phyloP scores from a whole-genome alignment of 2,888 invertebrate species.

The Athalia circularis region DNA sequence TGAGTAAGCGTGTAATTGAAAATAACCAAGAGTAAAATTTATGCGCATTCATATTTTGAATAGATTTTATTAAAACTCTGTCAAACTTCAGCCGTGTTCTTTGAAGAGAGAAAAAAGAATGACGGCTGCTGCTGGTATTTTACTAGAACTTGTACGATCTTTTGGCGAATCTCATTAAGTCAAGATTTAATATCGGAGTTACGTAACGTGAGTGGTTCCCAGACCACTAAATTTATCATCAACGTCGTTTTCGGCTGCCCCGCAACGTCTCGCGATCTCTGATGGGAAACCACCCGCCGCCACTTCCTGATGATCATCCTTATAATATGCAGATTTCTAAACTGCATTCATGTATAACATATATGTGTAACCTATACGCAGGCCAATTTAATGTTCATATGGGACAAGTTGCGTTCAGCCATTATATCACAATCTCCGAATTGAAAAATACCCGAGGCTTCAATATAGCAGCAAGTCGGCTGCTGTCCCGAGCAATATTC shows the following conservation, averaged over 20 bases:
- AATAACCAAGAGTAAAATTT: too few species aligned
- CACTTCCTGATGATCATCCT: too few species aligned
- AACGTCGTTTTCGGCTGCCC: too few species aligned
- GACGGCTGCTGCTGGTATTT: too few species aligned
- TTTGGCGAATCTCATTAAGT: not conserved
- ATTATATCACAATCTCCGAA: slow-evolving; percentile 6
- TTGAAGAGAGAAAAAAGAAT: too few species aligned
- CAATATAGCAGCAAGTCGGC: not conserved
- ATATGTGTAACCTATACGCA: not conserved
- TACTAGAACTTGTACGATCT: not conserved
- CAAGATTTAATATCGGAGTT: slow-evolving; percentile 14
- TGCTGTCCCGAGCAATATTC: slow-evolving; percentile 3
- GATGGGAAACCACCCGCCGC: too few species aligned
- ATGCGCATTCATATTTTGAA: too few species aligned
- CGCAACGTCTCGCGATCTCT: too few species aligned
- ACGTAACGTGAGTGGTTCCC: not conserved
- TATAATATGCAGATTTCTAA: too few species aligned
- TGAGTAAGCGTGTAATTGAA: too few species aligned
- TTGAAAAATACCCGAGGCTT: slow-evolving; percentile 13
- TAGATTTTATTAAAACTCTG: too few species aligned
- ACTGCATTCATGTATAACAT: not conserved
- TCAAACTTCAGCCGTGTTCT: too few species aligned
- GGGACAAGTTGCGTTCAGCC: not conserved
- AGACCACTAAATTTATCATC: not conserved
- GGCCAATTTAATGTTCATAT: not conserved